A percentile compares a stretch with the other conserved stretches of the same genome.
These are phyloP conservation scores for Popillia japonica DNA, from an alignment of 1,140 invertebrate species.

Conservation along the genomic window DNA sequence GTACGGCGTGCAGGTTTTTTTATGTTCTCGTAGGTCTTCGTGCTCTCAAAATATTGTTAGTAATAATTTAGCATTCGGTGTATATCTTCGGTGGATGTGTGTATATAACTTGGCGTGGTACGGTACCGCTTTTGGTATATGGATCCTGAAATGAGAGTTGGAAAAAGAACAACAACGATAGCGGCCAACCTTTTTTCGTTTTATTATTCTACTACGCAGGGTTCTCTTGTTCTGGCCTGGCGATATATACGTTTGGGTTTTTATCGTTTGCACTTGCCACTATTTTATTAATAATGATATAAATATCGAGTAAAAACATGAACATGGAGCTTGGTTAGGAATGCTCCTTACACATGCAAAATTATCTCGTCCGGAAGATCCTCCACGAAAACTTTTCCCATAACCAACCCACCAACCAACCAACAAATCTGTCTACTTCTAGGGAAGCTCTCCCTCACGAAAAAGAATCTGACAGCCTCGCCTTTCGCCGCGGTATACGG, in stretches of 20 bases:
- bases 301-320: neutral
- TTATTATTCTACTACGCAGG: neutral
- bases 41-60: constrained; percentile 38
- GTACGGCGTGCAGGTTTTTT: neutral
- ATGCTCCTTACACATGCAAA: neutral
- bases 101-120: neutral
- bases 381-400: too few relatives aligned
- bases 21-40: neutral
- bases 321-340: neutral
- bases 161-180: neutral
- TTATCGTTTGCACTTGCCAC: constrained; percentile 9
- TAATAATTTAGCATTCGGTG: constrained; percentile 34
- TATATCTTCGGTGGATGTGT: neutral
- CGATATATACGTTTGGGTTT: neutral
- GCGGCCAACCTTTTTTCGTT: neutral
- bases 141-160: neutral
- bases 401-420: too few relatives aligned
- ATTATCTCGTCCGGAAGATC: neutral
- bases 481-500: too few relatives aligned
- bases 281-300: constrained; percentile 13
- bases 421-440: too few relatives aligned
- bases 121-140: neutral
- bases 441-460: too few relatives aligned
- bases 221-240: neutral
- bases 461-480: too few relatives aligned